Evolutionary conservation across 2,888 invertebrate species (phyloP), one percentile per base, ranked within the genome.

Genomic region (Mimachlamys varia): DNA sequence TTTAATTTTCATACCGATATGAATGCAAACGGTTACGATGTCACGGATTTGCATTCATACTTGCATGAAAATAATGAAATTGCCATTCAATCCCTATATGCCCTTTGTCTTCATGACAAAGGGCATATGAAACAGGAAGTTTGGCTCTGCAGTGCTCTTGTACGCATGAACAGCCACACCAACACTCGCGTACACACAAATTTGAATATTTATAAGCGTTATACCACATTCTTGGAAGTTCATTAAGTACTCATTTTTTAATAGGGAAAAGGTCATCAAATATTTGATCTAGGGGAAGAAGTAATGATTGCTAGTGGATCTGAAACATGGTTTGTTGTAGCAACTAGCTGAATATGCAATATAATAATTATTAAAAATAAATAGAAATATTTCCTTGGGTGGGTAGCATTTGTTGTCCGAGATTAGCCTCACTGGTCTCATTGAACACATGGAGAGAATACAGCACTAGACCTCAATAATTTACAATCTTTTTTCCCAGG

Each of bases 101-200:
- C n/a, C n/a, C n/a, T n/a, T n/a, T n/a, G n/a, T n/a, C n/a, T n/a
- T n/a, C n/a, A n/a, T n/a, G n/a, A n/a, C n/a, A n/a, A n/a, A n/a
- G n/a, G n/a, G n/a, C n/a, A n/a, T n/a, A n/a, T n/a, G n/a, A 76
- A 76, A 76, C 76, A 27, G 76, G 76, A 76, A 76, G 76, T 76
- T 76, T 27, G 76, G 76, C 27, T 76, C 33, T n/a, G n/a, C n/a
- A 76, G 76, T 53, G 53, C 19, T 17, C 53, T 2, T 53, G 53
- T 53, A 44, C 44, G 7, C n/a, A 7, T 19, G 53, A 7, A 33
- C 33, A 76, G 12, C 4, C 76, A 76, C 33, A 22, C 33, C 19
- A 12, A 27, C 33, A 0, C 33, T 15, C 76, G 33, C 15, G 27
- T 27, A 33, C 33, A 33, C 12, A 33, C 33, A 33, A 10, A 10